Base-by-base conservation (phyloP, 2,113 vertebrate species). In the Pimephales promelas region DNA sequence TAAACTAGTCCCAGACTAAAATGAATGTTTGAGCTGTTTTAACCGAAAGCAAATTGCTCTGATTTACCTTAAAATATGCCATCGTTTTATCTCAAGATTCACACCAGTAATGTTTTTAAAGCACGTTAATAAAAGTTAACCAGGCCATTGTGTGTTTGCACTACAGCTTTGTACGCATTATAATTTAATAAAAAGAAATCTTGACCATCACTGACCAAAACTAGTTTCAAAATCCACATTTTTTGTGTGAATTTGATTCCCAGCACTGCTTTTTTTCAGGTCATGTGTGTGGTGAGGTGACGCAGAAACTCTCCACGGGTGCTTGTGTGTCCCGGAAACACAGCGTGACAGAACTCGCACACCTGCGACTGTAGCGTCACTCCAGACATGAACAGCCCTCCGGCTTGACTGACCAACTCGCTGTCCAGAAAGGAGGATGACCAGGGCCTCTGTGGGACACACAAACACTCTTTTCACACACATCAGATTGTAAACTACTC, bases 321-420 rank as follows among this genome's bases (percentile, higher is more conserved):
- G 2, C 89, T 90, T 0, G 93, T 71, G 0, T 89, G 90, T 31
- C 83, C 90, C 0, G 95, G 94, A 81, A 94, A 95, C 28, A 94
- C 74, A 0, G 94, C 94, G 36, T 90, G 91, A 89, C 95, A 96
- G 83, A 95, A 94, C n/a, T 94, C 94, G 11, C 95, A 95, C 54
- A 93, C 83, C 0, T 91, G 90, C 18, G 95, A 95, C 77, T 94
- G 92, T 47, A 94, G 88, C 0, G 91, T 87, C 0, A 89, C 84
- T 4, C 89, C 91, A 0, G 93, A 91, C 89, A 91, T 2, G 80
- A 93, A 59, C 7, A 88, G 3, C 0, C 85, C 47, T 0, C 85
- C 87, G 0, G 79, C 40, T 28, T 75, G 36, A 45, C 83, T 85
- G 0, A 85, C 34, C 0, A 76, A 0, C 7, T 88, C 88, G 0